phyloP scores from a whole-genome alignment of 1,140 invertebrate species.

The Sinella curviseta region DNA sequence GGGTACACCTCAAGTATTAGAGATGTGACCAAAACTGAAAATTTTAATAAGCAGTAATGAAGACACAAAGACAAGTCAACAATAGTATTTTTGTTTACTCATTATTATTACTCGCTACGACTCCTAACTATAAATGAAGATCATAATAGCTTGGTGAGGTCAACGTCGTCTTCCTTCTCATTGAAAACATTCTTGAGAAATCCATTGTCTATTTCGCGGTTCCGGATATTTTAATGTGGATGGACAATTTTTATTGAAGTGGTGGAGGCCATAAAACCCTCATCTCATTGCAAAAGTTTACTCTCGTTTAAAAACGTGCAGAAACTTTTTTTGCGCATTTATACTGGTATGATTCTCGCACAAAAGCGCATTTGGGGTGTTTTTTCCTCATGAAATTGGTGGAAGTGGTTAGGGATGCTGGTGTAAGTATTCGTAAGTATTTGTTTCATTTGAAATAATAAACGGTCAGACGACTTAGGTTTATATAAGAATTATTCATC shows the following conservation, averaged over 20 bases:
- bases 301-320: not conserved
- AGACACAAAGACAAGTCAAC: not conserved
- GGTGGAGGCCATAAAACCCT: not conserved
- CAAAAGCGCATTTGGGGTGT: too few relatives aligned
- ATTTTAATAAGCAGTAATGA: not conserved
- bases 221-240: not conserved
- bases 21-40: not conserved
- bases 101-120: not conserved
- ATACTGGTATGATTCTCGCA: not conserved
- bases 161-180: slow-evolving; percentile 20
- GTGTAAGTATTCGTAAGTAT: too few relatives aligned
- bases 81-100: not conserved
- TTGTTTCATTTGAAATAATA: too few relatives aligned
- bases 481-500: too few relatives aligned
- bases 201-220: not conserved
- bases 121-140: not conserved
- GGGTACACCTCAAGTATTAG: not conserved
- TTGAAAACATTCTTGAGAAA: not conserved
- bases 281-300: not conserved
- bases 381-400: too few relatives aligned
- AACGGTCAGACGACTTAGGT: too few relatives aligned
- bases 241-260: not conserved
- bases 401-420: too few relatives aligned
- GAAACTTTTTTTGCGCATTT: not conserved
- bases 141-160: not conserved